Evolutionary conservation across 2,888 invertebrate species (phyloP).

Genomic region (Drosophila macrospina): DNA sequence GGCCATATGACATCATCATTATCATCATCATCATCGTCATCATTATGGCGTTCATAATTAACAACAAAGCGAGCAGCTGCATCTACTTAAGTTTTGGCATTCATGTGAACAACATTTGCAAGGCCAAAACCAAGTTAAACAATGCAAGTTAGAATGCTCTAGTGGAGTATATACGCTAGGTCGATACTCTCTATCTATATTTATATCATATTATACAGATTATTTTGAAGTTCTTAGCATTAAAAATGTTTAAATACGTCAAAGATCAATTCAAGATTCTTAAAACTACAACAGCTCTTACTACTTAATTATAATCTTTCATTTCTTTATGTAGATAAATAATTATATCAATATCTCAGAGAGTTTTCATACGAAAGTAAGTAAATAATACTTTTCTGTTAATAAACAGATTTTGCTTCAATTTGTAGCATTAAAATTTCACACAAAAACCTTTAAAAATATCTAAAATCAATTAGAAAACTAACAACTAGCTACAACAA

Average conservation of each 20-base stretch:
- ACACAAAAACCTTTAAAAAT: too few species aligned
- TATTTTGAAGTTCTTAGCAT: too few species aligned
- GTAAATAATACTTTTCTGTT: too few species aligned
- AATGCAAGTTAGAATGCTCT: slow-evolving; percentile 19
- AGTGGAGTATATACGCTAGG: background rate
- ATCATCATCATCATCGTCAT: slow-evolving; percentile 14
- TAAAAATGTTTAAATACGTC: too few species aligned
- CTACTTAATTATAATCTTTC: background rate
- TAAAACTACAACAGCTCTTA: background rate
- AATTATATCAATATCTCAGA: too few species aligned
- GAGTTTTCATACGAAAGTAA: too few species aligned
- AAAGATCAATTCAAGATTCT: background rate
- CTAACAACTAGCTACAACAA: too few species aligned
- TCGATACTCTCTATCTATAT: background rate
- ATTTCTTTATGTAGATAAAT: too few species aligned
- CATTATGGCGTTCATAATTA: slow-evolving; percentile 23
- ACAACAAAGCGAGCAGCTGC: slow-evolving; percentile 36
- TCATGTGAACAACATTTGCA: slow-evolving; percentile 36
- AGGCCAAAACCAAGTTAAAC: background rate
- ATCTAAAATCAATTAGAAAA: background rate
- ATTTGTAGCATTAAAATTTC: too few species aligned
- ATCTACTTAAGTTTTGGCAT: slow-evolving; percentile 29
- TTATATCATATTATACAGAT: too few species aligned
- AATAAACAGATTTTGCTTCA: too few species aligned
- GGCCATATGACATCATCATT: slow-evolving; percentile 60